These are phyloP conservation scores for Platanista minor DNA, from an alignment of 2,113 vertebrate species.

Conservation along the genomic window DNA sequence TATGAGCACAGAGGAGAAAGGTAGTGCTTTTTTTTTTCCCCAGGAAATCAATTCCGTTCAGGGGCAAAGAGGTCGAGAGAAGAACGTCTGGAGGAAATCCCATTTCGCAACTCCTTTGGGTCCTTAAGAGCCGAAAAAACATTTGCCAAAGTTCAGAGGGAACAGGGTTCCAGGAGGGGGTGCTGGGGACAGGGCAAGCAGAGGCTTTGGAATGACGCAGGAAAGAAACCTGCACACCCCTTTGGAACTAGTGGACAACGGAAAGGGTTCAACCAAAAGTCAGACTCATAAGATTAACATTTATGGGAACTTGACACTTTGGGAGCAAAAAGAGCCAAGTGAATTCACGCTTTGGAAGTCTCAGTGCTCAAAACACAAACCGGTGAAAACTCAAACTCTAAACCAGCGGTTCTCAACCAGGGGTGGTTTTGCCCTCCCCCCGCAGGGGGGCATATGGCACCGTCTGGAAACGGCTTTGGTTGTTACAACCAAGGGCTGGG, in stretches of 20 bases:
- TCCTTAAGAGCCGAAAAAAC: not conserved
- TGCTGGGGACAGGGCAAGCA: not conserved
- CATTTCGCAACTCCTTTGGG: not conserved
- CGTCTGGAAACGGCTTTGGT: too few relatives aligned
- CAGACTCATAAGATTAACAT: not conserved
- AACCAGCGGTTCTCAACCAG: not conserved
- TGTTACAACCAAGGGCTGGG: too few relatives aligned
- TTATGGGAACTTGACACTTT: not conserved
- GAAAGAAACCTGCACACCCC: not conserved
- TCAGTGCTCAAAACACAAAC: not conserved
- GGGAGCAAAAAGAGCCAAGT: not conserved
- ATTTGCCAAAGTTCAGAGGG: not conserved
- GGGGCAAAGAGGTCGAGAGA: not conserved
- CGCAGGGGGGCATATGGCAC: not conserved
- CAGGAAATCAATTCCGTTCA: slow-evolving; percentile 32
- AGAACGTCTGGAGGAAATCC: not conserved
- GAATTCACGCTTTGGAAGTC: not conserved
- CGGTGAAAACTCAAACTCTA: not conserved
- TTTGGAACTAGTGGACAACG: accelerated
- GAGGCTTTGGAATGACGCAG: not conserved
- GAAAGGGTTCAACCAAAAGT: not conserved
- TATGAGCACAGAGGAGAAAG: not conserved
- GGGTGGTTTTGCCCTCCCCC: not conserved
- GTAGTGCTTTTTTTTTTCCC: not conserved
- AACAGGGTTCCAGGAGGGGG: not conserved